Conservation (phyloP, 2,113 vertebrate genomes). For the Chaetorhynchus papuensis region DNA sequence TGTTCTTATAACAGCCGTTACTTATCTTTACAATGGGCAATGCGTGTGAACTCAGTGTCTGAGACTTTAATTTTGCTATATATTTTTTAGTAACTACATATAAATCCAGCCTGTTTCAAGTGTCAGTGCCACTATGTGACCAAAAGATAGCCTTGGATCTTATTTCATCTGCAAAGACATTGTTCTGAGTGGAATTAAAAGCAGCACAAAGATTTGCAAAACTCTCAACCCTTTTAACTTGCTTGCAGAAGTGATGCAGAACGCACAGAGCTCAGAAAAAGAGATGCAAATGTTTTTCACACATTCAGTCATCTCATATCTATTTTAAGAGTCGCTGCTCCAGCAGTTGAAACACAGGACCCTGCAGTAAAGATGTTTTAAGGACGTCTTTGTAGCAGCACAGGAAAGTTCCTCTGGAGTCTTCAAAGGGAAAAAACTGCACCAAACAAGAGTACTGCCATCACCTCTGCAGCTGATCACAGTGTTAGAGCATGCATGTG, state of each 20-base stretch:
- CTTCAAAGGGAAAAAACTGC: neutral
- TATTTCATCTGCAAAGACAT: slow-evolving; percentile 7
- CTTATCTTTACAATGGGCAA: slow-evolving; percentile 73
- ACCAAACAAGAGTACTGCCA: neutral
- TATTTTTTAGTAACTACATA: slow-evolving; percentile 71
- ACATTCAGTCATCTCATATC: neutral
- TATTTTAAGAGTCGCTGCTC: slow-evolving; percentile 27
- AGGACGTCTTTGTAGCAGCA: neutral
- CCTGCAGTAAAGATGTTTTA: slow-evolving; percentile 4
- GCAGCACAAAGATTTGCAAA: neutral
- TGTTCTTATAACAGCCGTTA: slow-evolving; percentile 69
- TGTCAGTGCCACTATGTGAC: slow-evolving; percentile 27
- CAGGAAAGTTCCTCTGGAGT: neutral
- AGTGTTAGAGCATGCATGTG: neutral
- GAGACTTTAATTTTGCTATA: slow-evolving; percentile 58
- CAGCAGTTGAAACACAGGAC: neutral
- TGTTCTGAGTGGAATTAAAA: neutral
- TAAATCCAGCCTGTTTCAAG: slow-evolving; percentile 64
- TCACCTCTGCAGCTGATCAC: neutral
- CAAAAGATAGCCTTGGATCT: slow-evolving; percentile 11
- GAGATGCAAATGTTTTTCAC: slow-evolving; percentile 40
- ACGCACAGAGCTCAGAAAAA: neutral
- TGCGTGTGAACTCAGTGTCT: slow-evolving; percentile 31
- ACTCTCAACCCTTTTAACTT: neutral
- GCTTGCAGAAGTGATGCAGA: neutral